Percentiles rank a stretch among this genome's conserved stretches.
phyloP scores from a whole-genome alignment of 2,797 vertebrate genomes.

The Propithecus perrieri region DNA sequence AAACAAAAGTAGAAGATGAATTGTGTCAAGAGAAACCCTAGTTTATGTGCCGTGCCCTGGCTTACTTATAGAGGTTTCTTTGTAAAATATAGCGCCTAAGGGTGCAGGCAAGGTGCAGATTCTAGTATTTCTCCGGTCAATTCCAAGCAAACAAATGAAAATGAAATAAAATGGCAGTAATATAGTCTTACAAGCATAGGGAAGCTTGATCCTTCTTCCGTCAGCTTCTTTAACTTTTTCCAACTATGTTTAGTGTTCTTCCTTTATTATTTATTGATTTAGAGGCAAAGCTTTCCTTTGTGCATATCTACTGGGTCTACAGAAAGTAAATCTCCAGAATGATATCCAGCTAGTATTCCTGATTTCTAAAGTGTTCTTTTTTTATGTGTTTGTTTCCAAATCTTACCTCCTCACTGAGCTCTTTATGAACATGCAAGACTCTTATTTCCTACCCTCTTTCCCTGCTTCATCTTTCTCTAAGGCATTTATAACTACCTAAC shows the following conservation, averaged over 20 bases:
- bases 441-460: background rate
- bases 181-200: background rate
- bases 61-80: conserved; percentile 36
- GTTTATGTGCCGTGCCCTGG: background rate
- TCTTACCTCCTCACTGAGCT: background rate
- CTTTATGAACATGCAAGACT: background rate
- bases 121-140: conserved; percentile 46
- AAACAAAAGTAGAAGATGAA: conserved; percentile 61
- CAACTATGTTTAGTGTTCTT: conserved; percentile 16
- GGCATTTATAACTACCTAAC: background rate
- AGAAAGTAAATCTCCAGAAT: conserved; percentile 14
- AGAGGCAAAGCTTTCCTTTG: conserved; percentile 27
- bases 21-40: conserved; percentile 3
- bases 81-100: conserved; percentile 54
- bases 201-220: background rate
- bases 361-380: background rate
- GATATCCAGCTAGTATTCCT: background rate
- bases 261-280: conserved; percentile 37
- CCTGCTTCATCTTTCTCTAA: background rate
- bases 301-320: background rate
- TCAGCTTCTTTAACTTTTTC: conserved; percentile 16
- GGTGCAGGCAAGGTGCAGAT: background rate
- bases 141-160: conserved; percentile 51
- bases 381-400: background rate
- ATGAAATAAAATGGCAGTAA: conserved; percentile 50